phyloP scores from a whole-genome alignment of 2,888 invertebrate species.

The Villa cingulata region DNA sequence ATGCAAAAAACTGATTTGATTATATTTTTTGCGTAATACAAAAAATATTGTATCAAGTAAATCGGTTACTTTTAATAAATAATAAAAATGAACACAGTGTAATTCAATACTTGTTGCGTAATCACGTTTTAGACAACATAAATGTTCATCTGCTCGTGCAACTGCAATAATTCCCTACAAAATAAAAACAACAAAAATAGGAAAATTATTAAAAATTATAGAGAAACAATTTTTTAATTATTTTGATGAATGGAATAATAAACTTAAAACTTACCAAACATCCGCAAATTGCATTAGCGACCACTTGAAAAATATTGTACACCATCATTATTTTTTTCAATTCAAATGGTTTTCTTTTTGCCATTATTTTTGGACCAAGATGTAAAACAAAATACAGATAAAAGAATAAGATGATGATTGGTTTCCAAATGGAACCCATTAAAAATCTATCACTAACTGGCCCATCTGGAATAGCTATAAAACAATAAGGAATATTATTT shows the following conservation, averaged over 20 bases:
- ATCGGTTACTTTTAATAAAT: conserved; percentile 48
- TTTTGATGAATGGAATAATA: not conserved
- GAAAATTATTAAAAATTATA: not conserved
- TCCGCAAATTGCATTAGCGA: not conserved
- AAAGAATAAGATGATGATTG: no score
- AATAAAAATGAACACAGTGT: conserved; percentile 40
- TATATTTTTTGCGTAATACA: conserved; percentile 50
- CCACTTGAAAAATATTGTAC: conserved; percentile 3
- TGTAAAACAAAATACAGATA: conserved; percentile 56
- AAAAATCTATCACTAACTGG: no score
- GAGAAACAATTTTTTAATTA: no score
- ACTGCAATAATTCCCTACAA: not conserved
- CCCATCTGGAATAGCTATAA: no score
- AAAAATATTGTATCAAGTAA: conserved; percentile 56
- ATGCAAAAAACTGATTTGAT: conserved; percentile 54
- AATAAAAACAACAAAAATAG: not conserved
- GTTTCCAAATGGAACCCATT: no score
- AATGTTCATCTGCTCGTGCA: not conserved
- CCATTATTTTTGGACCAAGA: conserved; percentile 58
- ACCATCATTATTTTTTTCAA: conserved; percentile 41
- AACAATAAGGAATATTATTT: no score
- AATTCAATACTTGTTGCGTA: conserved; percentile 1
- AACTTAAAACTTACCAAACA: not conserved
- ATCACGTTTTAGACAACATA: not conserved
- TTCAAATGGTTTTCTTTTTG: conserved; percentile 46